phyloP scores from a whole-genome alignment of 2,113 vertebrate genomes.

The Tauraco erythrolophus region DNA sequence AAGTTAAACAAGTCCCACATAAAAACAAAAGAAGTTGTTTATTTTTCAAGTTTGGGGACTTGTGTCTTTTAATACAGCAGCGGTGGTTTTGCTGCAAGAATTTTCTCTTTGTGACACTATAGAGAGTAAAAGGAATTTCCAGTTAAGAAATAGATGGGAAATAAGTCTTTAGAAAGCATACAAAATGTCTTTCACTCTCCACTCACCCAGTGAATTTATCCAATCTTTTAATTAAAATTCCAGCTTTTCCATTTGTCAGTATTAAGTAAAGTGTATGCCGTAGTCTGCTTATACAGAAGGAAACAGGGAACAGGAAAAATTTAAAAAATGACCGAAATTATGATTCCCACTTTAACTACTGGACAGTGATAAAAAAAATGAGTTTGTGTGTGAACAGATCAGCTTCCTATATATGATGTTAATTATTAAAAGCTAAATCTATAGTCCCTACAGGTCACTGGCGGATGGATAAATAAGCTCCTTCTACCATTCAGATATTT shows the following conservation, averaged over 20 bases:
- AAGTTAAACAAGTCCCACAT: not conserved
- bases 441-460: not conserved
- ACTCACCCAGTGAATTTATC: not conserved
- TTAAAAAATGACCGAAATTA: not conserved
- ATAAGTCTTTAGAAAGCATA: not conserved
- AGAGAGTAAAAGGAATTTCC: not conserved
- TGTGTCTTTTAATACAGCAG: not conserved
- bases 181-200: not conserved
- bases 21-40: not conserved
- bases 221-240: not conserved
- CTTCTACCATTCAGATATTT: not conserved
- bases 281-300: not conserved
- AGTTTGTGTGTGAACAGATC: not conserved
- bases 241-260: not conserved
- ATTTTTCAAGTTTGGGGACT: not conserved
- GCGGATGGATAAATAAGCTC: not conserved
- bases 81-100: not conserved
- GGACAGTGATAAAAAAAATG: not conserved
- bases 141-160: not conserved
- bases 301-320: accelerated
- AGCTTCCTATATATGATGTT: not conserved
- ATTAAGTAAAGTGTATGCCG: not conserved
- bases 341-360: not conserved
- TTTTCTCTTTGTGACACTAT: not conserved
- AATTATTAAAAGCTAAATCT: not conserved